These are phyloP conservation scores for Pogonomyrmex californicus DNA, from an alignment of 1,140 invertebrate genomes.

Conservation along the genomic window DNA sequence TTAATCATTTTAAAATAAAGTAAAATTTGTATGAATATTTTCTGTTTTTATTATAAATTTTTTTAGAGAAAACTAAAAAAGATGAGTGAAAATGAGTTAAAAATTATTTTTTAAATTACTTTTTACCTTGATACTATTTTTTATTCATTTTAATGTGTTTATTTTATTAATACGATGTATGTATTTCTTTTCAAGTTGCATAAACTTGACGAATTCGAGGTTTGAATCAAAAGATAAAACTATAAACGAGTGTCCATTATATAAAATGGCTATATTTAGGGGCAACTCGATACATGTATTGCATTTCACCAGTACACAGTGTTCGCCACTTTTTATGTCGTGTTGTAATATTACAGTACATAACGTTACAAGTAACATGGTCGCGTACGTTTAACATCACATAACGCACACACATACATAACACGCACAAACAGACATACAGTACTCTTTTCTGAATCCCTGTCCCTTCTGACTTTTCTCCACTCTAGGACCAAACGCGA, in stretches of 20 bases:
- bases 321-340: constrained; percentile 79
- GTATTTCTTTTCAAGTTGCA: neutral
- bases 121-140: neutral
- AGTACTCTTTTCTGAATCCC: constrained; percentile 77
- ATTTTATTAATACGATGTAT: too few species aligned
- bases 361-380: constrained; percentile 85
- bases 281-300: constrained; percentile 86
- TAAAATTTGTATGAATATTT: too few species aligned
- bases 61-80: too few species aligned
- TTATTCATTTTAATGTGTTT: too few species aligned
- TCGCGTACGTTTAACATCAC: constrained; percentile 85
- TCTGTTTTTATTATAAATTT: too few species aligned
- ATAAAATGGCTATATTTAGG: constrained; percentile 87
- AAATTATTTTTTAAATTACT: too few species aligned
- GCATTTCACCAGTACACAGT: constrained; percentile 84
- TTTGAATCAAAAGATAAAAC: neutral
- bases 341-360: constrained; percentile 83
- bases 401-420: constrained; percentile 15
- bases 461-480: constrained; percentile 65
- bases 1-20: too few species aligned
- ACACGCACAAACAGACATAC: constrained; percentile 75
- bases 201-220: neutral
- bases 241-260: constrained; percentile 82
- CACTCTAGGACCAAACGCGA: constrained; percentile 79
- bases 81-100: too few species aligned